These are phyloP conservation scores for Sitophilus oryzae DNA, from an alignment of 1,140 invertebrate genomes.

Conservation along the genomic window DNA sequence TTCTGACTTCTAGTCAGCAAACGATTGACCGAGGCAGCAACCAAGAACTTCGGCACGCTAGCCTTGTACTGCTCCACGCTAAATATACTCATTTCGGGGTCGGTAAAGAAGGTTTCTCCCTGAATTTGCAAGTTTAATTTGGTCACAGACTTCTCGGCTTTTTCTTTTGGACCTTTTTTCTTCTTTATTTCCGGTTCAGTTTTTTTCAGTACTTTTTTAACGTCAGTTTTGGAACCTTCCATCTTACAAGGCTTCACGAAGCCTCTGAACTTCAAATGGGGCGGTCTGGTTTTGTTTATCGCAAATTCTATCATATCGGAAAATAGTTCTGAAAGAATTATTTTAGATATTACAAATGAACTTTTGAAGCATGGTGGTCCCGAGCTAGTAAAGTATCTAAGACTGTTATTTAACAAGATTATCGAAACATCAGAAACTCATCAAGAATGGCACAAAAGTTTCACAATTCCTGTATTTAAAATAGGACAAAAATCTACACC, in stretches of 20 bases:
- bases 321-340: background rate
- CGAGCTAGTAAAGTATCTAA: too few relatives aligned
- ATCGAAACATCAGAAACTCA: too few relatives aligned
- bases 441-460: too few relatives aligned
- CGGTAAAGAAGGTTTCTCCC: slow-evolving; percentile 32
- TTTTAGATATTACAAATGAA: too few relatives aligned
- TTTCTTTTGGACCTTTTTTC: slow-evolving; percentile 2
- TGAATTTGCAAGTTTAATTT: slow-evolving; percentile 16
- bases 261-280: background rate
- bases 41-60: slow-evolving; percentile 10
- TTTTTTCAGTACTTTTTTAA: background rate
- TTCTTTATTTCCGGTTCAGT: background rate
- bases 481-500: too few relatives aligned
- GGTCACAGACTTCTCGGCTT: background rate
- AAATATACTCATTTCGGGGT: slow-evolving; percentile 19
- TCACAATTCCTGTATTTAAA: too few relatives aligned
- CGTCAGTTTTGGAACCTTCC: background rate
- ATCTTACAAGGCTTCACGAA: background rate
- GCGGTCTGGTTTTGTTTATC: background rate
- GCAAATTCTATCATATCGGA: background rate
- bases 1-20: slow-evolving; percentile 27
- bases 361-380: too few relatives aligned
- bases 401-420: too few relatives aligned
- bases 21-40: slow-evolving; percentile 17
- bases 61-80: slow-evolving; percentile 4